Percentiles rank a stretch among this genome's conserved stretches.
phyloP scores from a whole-genome alignment of 2,113 vertebrate species.

The Epinephelus moara region DNA sequence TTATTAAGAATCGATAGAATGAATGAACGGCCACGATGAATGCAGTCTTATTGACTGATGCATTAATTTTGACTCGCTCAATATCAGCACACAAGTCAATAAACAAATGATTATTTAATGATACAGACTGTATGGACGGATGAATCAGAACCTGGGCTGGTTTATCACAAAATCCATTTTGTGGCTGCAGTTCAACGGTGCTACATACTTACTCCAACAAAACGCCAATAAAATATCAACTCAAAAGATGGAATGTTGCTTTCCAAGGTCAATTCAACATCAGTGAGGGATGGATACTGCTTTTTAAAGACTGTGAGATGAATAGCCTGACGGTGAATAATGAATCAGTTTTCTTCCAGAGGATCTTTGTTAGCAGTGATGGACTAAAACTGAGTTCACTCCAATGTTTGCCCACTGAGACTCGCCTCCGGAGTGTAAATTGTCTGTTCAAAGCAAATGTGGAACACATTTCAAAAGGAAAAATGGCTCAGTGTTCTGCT shows the following conservation, averaged over 20 bases:
- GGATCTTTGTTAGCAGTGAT: conserved; percentile 31
- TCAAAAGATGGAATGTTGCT: conserved; percentile 36
- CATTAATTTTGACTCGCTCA: conserved; percentile 45
- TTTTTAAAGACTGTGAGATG: conserved; percentile 19
- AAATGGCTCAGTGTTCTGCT: conserved; percentile 6
- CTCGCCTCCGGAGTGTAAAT: conserved; percentile 23
- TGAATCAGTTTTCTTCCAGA: conserved; percentile 32
- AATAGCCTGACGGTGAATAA: conserved; percentile 31
- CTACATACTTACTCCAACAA: conserved; percentile 8
- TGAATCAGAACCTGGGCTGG: conserved; percentile 23
- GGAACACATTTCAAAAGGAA: conserved; percentile 16
- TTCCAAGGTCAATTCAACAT: conserved; percentile 42
- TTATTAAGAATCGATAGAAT: conserved; percentile 46
- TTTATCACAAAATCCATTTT: conserved; percentile 38
- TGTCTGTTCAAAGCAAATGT: conserved; percentile 34
- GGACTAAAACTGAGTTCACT: conserved; percentile 32
- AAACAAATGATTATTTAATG: conserved; percentile 55
- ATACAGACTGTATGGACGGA: conserved; percentile 27
- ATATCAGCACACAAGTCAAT: conserved; percentile 55
- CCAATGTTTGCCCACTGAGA: conserved; percentile 21
- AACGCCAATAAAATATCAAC: conserved; percentile 32
- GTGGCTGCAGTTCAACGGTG: conserved; percentile 24
- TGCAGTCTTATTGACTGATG: conserved; percentile 35
- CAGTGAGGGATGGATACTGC: conserved; percentile 28
- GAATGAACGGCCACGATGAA: conserved; percentile 24